These are phyloP conservation scores for Dryobates pubescens DNA, from an alignment of 2,797 vertebrate species.

Conservation along the genomic window DNA sequence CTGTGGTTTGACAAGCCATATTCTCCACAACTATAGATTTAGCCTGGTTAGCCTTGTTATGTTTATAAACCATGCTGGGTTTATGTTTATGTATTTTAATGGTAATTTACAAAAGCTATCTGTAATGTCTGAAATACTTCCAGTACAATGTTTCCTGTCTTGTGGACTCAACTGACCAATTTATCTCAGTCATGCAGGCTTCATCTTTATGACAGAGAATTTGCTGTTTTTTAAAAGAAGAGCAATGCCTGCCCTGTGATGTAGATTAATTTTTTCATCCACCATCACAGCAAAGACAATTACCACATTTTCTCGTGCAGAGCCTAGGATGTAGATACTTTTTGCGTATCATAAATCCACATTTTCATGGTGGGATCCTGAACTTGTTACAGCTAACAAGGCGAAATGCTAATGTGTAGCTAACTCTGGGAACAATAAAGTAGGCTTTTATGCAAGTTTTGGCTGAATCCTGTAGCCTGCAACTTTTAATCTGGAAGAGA, in stretches of 20 bases:
- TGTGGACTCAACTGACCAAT: background rate
- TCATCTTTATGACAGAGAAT: background rate
- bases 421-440: background rate
- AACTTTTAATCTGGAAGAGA: background rate
- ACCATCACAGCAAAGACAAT: accelerated
- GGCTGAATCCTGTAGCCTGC: background rate
- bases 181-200: background rate
- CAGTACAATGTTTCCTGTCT: background rate
- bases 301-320: background rate
- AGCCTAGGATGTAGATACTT: background rate
- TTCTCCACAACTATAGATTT: background rate
- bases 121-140: background rate
- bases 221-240: background rate
- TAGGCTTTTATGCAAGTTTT: background rate
- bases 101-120: background rate
- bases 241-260: background rate
- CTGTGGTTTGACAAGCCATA: background rate
- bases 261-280: background rate
- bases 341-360: background rate
- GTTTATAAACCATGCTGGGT: background rate
- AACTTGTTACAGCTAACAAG: background rate
- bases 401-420: background rate
- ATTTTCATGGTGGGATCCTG: background rate
- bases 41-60: background rate
- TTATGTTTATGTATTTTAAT: background rate